phyloP scores from a whole-genome alignment of 2,113 vertebrate species.

The Pseudorasbora parva region DNA sequence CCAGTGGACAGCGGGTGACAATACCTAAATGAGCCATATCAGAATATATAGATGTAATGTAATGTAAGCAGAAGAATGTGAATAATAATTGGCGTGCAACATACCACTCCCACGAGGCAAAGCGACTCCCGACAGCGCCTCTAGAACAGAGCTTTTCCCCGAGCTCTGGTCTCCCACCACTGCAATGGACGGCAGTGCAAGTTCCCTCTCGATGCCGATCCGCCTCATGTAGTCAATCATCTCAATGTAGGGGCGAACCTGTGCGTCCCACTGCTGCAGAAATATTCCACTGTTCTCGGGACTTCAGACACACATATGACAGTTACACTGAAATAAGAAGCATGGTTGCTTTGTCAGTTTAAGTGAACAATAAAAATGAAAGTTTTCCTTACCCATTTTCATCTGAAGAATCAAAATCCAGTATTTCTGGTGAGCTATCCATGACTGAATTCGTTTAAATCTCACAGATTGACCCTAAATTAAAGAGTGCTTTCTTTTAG shows the following conservation, averaged over 20 bases:
- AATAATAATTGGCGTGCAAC: neutral
- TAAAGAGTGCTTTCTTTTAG: neutral
- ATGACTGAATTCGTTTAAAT: constrained; percentile 21
- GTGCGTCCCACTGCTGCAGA: constrained; percentile 49
- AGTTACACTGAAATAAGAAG: neutral
- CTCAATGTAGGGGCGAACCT: constrained; percentile 61
- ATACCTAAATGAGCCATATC: constrained; percentile 52
- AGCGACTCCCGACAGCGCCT: constrained; percentile 65
- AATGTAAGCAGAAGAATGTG: neutral
- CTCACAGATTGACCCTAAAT: neutral
- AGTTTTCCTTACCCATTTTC: constrained; percentile 28
- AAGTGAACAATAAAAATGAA: neutral
- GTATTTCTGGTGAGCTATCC: constrained; percentile 43
- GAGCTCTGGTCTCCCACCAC: constrained; percentile 68
- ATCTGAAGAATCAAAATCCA: constrained; percentile 26
- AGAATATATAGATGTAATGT: neutral
- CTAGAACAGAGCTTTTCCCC: constrained; percentile 68
- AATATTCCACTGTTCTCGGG: constrained; percentile 34
- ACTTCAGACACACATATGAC: constrained; percentile 22
- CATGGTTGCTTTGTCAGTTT: neutral
- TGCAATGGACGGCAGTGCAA: constrained; percentile 60
- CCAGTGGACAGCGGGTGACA: constrained; percentile 62
- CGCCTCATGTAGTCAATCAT: constrained; percentile 59
- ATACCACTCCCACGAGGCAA: constrained; percentile 66
- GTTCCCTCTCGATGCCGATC: constrained; percentile 60